phyloP scores from a whole-genome alignment of 2,888 invertebrate species.

The Lucinisca nassula region DNA sequence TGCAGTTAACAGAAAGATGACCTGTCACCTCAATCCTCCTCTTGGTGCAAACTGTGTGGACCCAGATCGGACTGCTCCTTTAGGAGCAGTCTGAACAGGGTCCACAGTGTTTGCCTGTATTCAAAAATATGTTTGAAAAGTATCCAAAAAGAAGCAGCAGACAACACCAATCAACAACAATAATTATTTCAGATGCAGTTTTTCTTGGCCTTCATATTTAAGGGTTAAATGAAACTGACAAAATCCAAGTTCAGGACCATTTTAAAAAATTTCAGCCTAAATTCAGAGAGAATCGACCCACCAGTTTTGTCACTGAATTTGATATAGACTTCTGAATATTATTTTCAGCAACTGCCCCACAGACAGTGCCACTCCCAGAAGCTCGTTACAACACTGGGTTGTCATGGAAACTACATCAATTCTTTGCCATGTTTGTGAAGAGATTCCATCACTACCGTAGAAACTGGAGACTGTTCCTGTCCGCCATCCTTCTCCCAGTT shows the following conservation, averaged over 20 bases:
- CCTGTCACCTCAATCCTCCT: too few species aligned
- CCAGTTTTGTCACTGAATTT: not conserved
- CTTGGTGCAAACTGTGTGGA: too few species aligned
- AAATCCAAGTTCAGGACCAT: too few species aligned
- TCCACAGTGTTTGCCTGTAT: too few species aligned
- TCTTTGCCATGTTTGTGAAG: slow-evolving; percentile 85
- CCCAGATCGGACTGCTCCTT: too few species aligned
- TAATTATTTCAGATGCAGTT: too few species aligned
- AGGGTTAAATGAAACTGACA: not conserved
- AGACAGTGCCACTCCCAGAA: not conserved
- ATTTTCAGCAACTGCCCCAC: not conserved
- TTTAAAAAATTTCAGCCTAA: not conserved
- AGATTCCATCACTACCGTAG: slow-evolving; percentile 87
- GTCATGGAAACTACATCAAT: slow-evolving; percentile 66
- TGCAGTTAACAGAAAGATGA: too few species aligned
- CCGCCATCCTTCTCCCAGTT: slow-evolving; percentile 86
- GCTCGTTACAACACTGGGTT: not conserved
- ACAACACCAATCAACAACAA: too few species aligned
- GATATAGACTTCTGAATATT: not conserved
- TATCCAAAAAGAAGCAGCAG: too few species aligned
- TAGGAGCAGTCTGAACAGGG: too few species aligned
- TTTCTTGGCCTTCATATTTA: too few species aligned
- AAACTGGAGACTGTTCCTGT: slow-evolving; percentile 85
- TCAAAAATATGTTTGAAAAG: too few species aligned
- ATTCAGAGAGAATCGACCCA: not conserved